phyloP scores from a whole-genome alignment of 2,888 invertebrate genomes.

The Leucania comma region DNA sequence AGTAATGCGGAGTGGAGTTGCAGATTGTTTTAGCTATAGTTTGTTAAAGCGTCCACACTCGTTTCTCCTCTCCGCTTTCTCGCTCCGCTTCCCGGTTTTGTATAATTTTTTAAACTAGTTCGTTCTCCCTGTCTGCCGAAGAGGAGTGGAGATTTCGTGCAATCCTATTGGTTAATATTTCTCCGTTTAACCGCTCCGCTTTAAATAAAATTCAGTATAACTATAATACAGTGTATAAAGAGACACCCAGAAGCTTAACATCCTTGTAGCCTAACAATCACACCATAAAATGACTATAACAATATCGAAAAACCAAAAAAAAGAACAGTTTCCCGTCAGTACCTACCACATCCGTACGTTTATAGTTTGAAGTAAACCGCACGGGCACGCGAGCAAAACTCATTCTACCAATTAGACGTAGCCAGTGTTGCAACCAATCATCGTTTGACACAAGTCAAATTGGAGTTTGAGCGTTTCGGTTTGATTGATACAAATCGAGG shows the following conservation, averaged over 20 bases:
- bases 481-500: constrained; percentile 89
- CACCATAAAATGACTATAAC: constrained; percentile 16
- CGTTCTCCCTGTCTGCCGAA: too few relatives aligned
- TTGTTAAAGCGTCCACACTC: too few relatives aligned
- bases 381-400: constrained; percentile 82
- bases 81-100: too few relatives aligned
- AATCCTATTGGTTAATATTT: too few relatives aligned
- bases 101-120: too few relatives aligned
- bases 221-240: not conserved
- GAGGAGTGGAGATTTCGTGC: too few relatives aligned
- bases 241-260: not conserved
- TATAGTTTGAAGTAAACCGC: constrained; percentile 73
- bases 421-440: constrained; percentile 89
- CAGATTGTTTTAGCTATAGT: too few relatives aligned
- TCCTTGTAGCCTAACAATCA: constrained; percentile 9
- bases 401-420: constrained; percentile 87
- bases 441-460: constrained; percentile 89
- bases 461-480: constrained; percentile 84
- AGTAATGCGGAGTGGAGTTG: too few relatives aligned
- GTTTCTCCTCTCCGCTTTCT: too few relatives aligned
- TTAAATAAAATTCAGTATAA: not conserved
- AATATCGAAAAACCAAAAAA: constrained; percentile 24
- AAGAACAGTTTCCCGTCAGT: constrained; percentile 42
- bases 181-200: too few relatives aligned
- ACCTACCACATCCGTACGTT: constrained; percentile 67